Evolutionary conservation across 2,888 invertebrate genomes (phyloP), one percentile per base, ranked within the genome.

Genomic region (Cantharis lateralis): DNA sequence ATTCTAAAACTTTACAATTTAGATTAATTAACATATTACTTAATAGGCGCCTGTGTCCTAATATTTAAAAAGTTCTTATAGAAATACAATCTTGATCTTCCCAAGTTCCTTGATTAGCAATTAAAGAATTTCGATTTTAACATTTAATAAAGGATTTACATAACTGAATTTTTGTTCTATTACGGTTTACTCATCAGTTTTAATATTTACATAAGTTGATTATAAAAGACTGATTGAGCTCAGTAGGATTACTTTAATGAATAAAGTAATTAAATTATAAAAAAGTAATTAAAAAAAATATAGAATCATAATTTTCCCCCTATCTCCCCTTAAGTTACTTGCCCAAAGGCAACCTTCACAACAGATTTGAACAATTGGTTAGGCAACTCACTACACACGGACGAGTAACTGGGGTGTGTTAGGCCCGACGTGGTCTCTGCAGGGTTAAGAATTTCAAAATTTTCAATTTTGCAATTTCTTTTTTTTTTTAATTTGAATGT

Each of bases 1-100:
- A 77, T 73, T 73, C 70, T 71, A 61, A 70, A 77, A 71, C 72
- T 77, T 77, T 70, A 64, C 71, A 71, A 48, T 75, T 71, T 71
- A 71, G 75, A 75, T 71, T 75, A 75, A 75, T 75, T 75, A 75
- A 24, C 32, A 32, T 32, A 70, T 70, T 70, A 32, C 32, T 32
- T 70, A 32, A 32, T 70, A 70, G 70, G 28, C 28, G 15, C 20
- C 16, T 48, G 48, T 48, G 70, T 70, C 61, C 64, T 66, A 66
- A 66, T 66, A 66, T 66, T 66, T 66, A 20, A 66, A 20, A 66
- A 66, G 48, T 48, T 48, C 48, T 48, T 48, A 48, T 13, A 48
- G 48, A n/a, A 48, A 48, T 48, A 48, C 48, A 48, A 48, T 48
- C 48, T 48, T 48, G 48, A 48, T 48, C 48, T 48, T n/a, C 48